phyloP scores from a whole-genome alignment of 1,140 invertebrate genomes.

The Brachionus koreanus region DNA sequence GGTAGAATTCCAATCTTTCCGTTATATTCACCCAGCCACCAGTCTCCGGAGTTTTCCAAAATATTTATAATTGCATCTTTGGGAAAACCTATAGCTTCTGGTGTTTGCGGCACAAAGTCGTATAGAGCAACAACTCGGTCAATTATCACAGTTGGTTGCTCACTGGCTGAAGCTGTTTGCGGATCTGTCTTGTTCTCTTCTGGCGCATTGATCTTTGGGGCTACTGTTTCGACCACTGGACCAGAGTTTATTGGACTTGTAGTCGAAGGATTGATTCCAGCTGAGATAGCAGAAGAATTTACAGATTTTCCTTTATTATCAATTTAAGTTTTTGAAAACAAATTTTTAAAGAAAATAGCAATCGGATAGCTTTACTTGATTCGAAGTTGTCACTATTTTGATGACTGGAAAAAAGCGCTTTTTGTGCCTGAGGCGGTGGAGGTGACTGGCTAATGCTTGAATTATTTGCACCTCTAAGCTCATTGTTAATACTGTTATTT shows the following conservation, averaged over 20 bases:
- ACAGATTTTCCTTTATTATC: neutral
- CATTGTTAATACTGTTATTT: slow-evolving; percentile 22
- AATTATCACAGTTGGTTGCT: slow-evolving; percentile 54
- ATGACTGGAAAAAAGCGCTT: neutral
- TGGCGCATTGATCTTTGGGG: neutral
- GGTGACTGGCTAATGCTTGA: slow-evolving; percentile 13
- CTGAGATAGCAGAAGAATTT: too few species aligned
- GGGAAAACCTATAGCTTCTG: slow-evolving; percentile 86
- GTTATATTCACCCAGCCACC: slow-evolving; percentile 90
- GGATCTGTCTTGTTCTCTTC: neutral
- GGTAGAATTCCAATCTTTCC: slow-evolving; percentile 62
- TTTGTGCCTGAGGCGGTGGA: slow-evolving; percentile 9
- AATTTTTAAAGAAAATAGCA: neutral
- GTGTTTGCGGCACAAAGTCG: slow-evolving; percentile 83
- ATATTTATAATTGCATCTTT: slow-evolving; percentile 89
- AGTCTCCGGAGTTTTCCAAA: slow-evolving; percentile 83
- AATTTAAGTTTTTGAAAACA: neutral
- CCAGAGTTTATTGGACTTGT: neutral
- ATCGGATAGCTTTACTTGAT: neutral
- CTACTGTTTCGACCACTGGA: neutral
- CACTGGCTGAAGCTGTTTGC: neutral
- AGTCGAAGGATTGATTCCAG: neutral
- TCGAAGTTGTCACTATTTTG: neutral
- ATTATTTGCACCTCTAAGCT: neutral
- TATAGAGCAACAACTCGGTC: slow-evolving; percentile 87